These are phyloP conservation scores for Theristicus caerulescens DNA, from an alignment of 2,113 vertebrate genomes.

Conservation along the genomic window DNA sequence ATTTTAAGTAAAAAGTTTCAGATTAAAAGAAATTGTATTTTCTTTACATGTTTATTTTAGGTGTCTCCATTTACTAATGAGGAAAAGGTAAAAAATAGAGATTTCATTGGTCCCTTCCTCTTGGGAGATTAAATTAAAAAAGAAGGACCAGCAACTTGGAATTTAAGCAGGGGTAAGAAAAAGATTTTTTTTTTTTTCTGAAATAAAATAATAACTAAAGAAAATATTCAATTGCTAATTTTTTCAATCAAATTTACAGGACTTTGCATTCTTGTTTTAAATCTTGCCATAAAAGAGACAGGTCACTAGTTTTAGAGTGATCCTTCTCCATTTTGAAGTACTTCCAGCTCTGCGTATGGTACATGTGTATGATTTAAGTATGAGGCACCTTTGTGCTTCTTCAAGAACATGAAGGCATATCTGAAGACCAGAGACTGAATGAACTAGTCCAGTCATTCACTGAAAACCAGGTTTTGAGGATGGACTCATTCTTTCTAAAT, in stretches of 20 bases:
- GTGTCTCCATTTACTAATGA: not conserved
- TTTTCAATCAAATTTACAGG: not conserved
- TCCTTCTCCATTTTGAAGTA: not conserved
- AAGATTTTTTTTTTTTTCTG: not conserved
- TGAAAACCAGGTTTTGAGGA: not conserved
- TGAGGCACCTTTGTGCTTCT: not conserved
- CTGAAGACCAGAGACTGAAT: not conserved
- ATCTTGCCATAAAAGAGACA: not conserved
- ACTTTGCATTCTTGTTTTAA: not conserved
- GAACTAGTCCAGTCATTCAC: not conserved
- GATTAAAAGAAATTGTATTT: not conserved
- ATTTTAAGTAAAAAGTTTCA: not conserved
- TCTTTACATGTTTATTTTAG: not conserved
- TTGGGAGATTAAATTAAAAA: not conserved
- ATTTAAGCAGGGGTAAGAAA: not conserved
- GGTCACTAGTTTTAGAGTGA: not conserved
- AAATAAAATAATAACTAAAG: not conserved
- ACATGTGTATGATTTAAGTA: not conserved
- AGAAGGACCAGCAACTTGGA: not conserved
- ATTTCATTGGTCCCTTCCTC: not conserved
- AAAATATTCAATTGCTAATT: not conserved
- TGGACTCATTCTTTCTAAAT: not conserved
- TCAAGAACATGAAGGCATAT: not conserved
- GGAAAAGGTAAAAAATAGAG: not conserved
- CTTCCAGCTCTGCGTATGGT: not conserved